Base-by-base conservation (phyloP, 2,113 vertebrate genomes). In the Mionectes macconnelli region DNA sequence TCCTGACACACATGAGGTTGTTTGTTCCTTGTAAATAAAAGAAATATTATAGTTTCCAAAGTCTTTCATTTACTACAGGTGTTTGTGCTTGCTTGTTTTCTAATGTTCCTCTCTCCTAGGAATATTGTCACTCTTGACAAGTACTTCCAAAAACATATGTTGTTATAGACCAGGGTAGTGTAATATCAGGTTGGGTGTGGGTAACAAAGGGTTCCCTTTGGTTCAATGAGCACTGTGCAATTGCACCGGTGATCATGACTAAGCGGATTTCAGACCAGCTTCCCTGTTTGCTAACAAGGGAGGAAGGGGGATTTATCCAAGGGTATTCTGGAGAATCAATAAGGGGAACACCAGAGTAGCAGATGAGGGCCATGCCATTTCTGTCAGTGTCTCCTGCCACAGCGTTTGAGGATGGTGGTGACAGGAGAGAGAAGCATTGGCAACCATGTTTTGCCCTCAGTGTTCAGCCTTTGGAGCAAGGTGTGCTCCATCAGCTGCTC, bases 1-100 rank as follows among this genome's bases (percentile, higher is more conserved):
- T 92, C 47, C 80, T 78, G 37, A 78, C 49, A 68, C 64, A 88
- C 39, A 74, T 40, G 25, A 86, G 25, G 31, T 72, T 90, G 73
- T 90, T 95, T 84, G 49, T 89, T 92, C 47, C 60, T 68, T 35
- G 31, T 49, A 93, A 90, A 87, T 89, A 57, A 75, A 89, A 88
- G 10, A 90, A 93, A 78, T 56, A 64, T 35, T 64, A 27, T 69
- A 0, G 1, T 72, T 96, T 78, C 85, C 8, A 0, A 90, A 81
- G 21, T 28, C 31, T 73, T 56, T 83, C 30, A 44, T 63, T 90
- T 84, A n/a, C 52, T 72, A 35, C 30, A 60, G 21, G 33, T 37
- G 94, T 94, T 73, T 86, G 39, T 33, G 7, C 52, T 74, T 70
- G 12, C 18, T 76, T 77, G 10, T 90, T 90, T 90, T 59, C 78